These are phyloP conservation scores for Esox lucius DNA, from an alignment of 2,797 vertebrate genomes.

Conservation along the genomic window DNA sequence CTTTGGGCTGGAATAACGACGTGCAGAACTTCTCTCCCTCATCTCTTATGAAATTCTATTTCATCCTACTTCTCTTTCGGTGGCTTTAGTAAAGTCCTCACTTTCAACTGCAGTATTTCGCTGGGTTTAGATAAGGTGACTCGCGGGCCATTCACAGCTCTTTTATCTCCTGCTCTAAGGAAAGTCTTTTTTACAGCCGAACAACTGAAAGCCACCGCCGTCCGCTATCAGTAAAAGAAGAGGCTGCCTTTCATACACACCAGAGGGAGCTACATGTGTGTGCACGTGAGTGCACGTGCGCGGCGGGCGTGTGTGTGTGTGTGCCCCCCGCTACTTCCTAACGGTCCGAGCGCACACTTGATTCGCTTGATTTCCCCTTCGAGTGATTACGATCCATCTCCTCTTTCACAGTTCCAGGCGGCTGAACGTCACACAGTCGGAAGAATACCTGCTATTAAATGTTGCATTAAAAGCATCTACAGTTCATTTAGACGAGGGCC, in stretches of 20 bases:
- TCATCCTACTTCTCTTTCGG: slow-evolving; percentile 13
- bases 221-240: slow-evolving; percentile 48
- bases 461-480: slow-evolving; percentile 57
- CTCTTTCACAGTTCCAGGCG: slow-evolving; percentile 63
- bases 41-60: slow-evolving; percentile 54
- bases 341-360: slow-evolving; percentile 4
- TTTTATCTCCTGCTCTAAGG: slow-evolving; percentile 66
- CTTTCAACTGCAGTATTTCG: slow-evolving; percentile 55
- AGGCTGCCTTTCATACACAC: slow-evolving; percentile 37
- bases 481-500: slow-evolving; percentile 52
- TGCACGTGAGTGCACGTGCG: background rate
- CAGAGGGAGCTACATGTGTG: slow-evolving; percentile 25
- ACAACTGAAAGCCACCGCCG: slow-evolving; percentile 49
- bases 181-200: slow-evolving; percentile 60
- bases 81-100: slow-evolving; percentile 58
- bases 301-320: background rate
- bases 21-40: slow-evolving; percentile 19
- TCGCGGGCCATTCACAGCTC: slow-evolving; percentile 54
- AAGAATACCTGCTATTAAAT: slow-evolving; percentile 69
- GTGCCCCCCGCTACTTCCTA: background rate
- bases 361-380: slow-evolving; percentile 59
- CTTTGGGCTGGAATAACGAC: background rate
- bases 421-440: slow-evolving; percentile 62
- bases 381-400: slow-evolving; percentile 69
- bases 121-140: slow-evolving; percentile 69